A percentile compares a stretch with the other conserved stretches of the same genome.
Evolutionary conservation across 2,797 vertebrate species (phyloP).

Genomic region (Clarias fuscus): DNA sequence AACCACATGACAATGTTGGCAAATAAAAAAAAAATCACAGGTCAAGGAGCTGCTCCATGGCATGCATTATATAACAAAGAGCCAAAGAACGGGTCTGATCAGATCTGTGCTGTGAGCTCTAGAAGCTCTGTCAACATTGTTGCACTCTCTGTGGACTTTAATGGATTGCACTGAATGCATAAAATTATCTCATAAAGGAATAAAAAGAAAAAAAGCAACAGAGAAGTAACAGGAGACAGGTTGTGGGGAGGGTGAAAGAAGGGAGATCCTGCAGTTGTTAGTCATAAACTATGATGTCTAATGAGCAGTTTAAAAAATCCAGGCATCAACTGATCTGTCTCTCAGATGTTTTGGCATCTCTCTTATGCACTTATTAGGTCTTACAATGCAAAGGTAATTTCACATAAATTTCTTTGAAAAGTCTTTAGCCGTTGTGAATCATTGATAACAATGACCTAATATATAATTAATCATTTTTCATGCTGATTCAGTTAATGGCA

Average conservation of each 20-base stretch:
- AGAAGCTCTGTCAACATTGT: not conserved
- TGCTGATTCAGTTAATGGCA: constrained; percentile 1
- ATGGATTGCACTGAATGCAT: not conserved
- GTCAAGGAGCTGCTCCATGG: constrained; percentile 70
- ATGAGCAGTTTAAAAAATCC: constrained; percentile 45
- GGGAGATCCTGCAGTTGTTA: constrained; percentile 48
- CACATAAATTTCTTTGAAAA: not conserved
- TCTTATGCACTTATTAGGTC: not conserved
- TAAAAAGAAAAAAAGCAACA: not conserved
- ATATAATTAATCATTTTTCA: not conserved
- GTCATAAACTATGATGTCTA: constrained; percentile 51
- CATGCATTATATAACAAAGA: constrained; percentile 64
- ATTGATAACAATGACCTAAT: not conserved
- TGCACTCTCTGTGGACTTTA: not conserved
- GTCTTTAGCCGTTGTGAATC: constrained; percentile 36
- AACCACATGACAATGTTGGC: constrained; percentile 63
- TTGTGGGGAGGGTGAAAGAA: constrained; percentile 5
- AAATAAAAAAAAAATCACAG: constrained; percentile 57
- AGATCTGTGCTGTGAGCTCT: not conserved
- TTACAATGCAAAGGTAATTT: not conserved
- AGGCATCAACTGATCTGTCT: constrained; percentile 37
- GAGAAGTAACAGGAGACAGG: not conserved
- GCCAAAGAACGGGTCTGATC: constrained; percentile 39
- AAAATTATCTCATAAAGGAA: constrained; percentile 3
- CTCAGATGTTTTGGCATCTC: constrained; percentile 47